Conservation (phyloP, 1,140 invertebrate genomes). For the Cheumatopsyche charites region DNA sequence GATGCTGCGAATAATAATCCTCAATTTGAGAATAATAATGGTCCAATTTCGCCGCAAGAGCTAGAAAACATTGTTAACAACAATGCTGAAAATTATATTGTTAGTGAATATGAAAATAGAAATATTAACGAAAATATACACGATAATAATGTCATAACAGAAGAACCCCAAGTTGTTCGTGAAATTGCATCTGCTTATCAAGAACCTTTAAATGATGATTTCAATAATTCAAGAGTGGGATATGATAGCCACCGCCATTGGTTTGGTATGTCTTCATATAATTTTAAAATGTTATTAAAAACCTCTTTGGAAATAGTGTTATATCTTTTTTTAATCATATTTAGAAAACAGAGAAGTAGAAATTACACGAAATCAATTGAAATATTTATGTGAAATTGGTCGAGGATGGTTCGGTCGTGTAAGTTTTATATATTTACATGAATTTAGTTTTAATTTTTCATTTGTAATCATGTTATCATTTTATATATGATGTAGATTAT, state of each 20-base stretch:
- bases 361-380: slow-evolving; percentile 77
- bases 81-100: slow-evolving; percentile 60
- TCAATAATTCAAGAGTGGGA: slow-evolving; percentile 15
- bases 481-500: slow-evolving; percentile 66
- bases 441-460: not conserved
- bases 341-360: slow-evolving; percentile 64
- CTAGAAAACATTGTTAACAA: slow-evolving; percentile 64
- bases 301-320: not conserved
- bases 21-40: slow-evolving; percentile 60
- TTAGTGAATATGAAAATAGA: slow-evolving; percentile 46
- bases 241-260: slow-evolving; percentile 39
- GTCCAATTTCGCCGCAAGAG: slow-evolving; percentile 60
- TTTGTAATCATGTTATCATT: not conserved
- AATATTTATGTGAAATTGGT: slow-evolving; percentile 83
- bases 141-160: slow-evolving; percentile 22
- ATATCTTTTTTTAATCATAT: no score
- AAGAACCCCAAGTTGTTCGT: slow-evolving; percentile 30
- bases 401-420: slow-evolving; percentile 88
- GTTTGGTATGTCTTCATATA: slow-evolving; percentile 43
- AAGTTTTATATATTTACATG: slow-evolving; percentile 49
- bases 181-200: slow-evolving; percentile 22
- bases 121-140: slow-evolving; percentile 37
- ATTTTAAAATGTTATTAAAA: no score
- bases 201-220: not conserved
- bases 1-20: slow-evolving; percentile 53